Evolutionary conservation across 35 echinoderm and acorn worm genomes (phyloP).

Genomic region (Nesometra sesokonis): DNA sequence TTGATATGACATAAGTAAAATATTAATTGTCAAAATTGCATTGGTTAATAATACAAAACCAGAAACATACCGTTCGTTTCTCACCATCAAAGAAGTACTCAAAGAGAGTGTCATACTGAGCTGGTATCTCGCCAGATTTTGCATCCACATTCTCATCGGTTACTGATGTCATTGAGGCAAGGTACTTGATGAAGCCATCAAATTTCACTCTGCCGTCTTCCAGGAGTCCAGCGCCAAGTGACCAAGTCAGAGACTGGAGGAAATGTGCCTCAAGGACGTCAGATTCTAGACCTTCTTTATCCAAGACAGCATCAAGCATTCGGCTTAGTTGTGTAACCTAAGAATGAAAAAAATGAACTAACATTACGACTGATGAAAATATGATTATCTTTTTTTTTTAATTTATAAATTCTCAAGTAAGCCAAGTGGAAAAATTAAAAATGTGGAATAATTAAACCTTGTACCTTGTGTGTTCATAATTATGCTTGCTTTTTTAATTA

Average conservation of each 20-base stretch:
- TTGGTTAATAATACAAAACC: too few relatives aligned
- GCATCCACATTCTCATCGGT: conserved; percentile 54
- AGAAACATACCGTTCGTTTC: conserved; percentile 38
- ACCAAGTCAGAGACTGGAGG: conserved; percentile 87
- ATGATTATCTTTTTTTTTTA: too few relatives aligned
- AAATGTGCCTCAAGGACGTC: conserved; percentile 71
- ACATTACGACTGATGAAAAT: too few relatives aligned
- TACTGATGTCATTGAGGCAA: conserved; percentile 51
- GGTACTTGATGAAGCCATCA: conserved; percentile 76
- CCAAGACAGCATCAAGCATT: conserved; percentile 81
- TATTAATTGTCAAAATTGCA: too few relatives aligned
- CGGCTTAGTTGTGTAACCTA: conserved; percentile 79
- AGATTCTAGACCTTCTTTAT: conserved; percentile 44
- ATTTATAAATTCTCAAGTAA: too few relatives aligned
- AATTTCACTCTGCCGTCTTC: conserved; percentile 85
- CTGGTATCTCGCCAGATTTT: conserved; percentile 80
- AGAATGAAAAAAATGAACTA: neutral
- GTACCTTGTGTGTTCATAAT: too few relatives aligned
- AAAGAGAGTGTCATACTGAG: conserved; percentile 57
- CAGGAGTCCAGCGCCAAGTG: conserved; percentile 64
- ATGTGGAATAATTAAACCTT: too few relatives aligned
- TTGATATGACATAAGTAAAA: too few relatives aligned
- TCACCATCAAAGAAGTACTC: conserved; percentile 87
- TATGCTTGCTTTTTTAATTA: too few relatives aligned
- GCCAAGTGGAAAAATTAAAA: too few relatives aligned